These are phyloP conservation scores for Cataglyphis hispanica DNA, from an alignment of 1,140 invertebrate genomes.

Conservation along the genomic window DNA sequence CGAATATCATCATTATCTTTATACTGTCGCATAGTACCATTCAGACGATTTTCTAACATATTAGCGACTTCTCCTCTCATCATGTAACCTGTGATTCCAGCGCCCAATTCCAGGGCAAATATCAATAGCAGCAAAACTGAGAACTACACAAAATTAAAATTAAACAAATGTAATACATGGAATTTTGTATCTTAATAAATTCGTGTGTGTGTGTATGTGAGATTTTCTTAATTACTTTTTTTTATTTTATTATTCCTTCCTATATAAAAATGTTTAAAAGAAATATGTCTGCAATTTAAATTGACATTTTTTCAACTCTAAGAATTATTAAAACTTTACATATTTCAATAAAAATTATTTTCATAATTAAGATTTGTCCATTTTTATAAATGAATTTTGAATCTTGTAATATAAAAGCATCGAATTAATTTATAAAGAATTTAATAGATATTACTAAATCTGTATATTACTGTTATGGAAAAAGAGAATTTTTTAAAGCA, in stretches of 20 bases:
- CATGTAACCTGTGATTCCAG: slow-evolving; percentile 94
- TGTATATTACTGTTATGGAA: background rate
- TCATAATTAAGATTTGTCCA: too few relatives aligned
- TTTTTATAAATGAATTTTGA: too few relatives aligned
- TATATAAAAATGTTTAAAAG: background rate
- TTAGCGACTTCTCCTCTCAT: slow-evolving; percentile 90
- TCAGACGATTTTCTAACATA: slow-evolving; percentile 90
- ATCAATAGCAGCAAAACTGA: slow-evolving; percentile 93
- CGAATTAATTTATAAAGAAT: too few relatives aligned
- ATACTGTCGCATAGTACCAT: slow-evolving; percentile 90
- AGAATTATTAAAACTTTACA: too few relatives aligned
- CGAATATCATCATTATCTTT: slow-evolving; percentile 87
- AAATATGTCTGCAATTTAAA: too few relatives aligned
- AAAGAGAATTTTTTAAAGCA: background rate
- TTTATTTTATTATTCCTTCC: background rate
- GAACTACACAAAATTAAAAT: slow-evolving; percentile 88
- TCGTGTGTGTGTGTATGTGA: background rate
- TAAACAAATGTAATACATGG: background rate
- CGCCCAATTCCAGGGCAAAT: slow-evolving; percentile 94
- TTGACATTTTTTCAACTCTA: too few relatives aligned
- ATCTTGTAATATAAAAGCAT: too few relatives aligned
- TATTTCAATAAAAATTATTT: too few relatives aligned
- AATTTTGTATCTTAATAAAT: background rate
- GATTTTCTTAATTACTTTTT: background rate
- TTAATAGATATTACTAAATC: background rate